Conservation (phyloP, 1,140 invertebrate genomes). For the Elymnias hypermnestra region DNA sequence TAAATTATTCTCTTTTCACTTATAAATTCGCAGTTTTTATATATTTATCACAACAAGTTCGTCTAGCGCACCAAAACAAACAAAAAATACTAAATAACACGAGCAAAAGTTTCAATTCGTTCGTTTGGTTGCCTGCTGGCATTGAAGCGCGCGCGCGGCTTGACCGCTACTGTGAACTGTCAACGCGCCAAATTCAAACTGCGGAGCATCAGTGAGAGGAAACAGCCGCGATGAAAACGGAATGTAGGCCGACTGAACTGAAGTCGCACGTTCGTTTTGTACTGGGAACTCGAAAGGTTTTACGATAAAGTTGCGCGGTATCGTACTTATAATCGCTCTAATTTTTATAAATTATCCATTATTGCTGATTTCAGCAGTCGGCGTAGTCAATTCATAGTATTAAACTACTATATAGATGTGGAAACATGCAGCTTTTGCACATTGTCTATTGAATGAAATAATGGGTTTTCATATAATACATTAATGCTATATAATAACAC, state of each 20-base stretch:
- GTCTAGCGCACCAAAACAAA: conserved; percentile 38
- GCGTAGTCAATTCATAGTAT: no score
- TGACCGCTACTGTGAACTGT: conserved; percentile 47
- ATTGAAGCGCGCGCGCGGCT: conserved; percentile 47
- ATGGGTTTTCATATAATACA: no score
- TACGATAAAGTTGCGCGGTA: conserved; percentile 24
- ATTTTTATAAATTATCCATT: conserved; percentile 19
- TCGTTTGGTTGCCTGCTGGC: conserved; percentile 32
- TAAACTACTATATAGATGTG: no score
- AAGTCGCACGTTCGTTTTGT: conserved; percentile 15
- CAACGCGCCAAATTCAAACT: conserved; percentile 68
- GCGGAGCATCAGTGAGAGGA: no score
- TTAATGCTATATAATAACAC: no score
- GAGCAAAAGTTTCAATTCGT: conserved; percentile 47
- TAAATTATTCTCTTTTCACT: conserved; percentile 13
- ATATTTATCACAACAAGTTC: conserved; percentile 32
- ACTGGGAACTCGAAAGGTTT: conserved; percentile 20
- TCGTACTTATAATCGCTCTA: conserved; percentile 26
- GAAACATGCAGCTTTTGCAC: no score
- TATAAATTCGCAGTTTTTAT: conserved; percentile 19
- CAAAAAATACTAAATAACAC: conserved; percentile 60
- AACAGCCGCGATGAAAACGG: conserved; percentile 23
- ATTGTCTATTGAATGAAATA: no score
- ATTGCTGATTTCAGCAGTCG: conserved; percentile 21
- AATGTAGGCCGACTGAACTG: conserved; percentile 26